A percentile compares a stretch with the other conserved stretches of the same genome.
Evolutionary conservation across 2,888 invertebrate genomes (phyloP).

Genomic region (Ariolimax columbianus): DNA sequence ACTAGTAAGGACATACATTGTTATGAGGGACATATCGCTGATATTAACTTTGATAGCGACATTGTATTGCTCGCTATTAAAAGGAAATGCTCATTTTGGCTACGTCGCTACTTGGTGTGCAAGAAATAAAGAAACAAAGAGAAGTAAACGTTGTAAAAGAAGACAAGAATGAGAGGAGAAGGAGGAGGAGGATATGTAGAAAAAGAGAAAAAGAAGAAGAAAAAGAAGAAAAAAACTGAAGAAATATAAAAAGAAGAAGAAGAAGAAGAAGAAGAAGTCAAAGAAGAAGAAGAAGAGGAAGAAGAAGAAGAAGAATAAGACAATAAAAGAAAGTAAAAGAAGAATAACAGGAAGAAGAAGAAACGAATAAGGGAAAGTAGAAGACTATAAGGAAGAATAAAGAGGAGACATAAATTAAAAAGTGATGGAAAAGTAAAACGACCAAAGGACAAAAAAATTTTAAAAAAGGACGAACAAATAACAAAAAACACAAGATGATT

Average conservation of each 20-base stretch:
- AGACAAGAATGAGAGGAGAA: too few relatives aligned
- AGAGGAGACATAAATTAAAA: background rate
- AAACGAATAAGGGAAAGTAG: background rate
- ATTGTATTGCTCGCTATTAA: too few relatives aligned
- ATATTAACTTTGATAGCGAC: too few relatives aligned
- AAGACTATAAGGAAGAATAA: slow-evolving; percentile 4
- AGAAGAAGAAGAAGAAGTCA: slow-evolving; percentile 2
- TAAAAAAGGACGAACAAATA: too few relatives aligned
- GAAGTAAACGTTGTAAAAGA: too few relatives aligned
- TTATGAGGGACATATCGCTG: too few relatives aligned
- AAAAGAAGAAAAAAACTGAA: slow-evolving; percentile 14
- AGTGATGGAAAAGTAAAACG: background rate
- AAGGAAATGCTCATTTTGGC: too few relatives aligned
- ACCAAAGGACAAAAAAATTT: background rate
- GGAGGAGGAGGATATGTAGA: background rate
- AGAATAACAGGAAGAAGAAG: background rate
- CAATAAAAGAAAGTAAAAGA: background rate
- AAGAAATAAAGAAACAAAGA: too few relatives aligned
- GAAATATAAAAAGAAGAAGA: background rate
- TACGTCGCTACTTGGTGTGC: too few relatives aligned
- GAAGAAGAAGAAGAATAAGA: background rate
- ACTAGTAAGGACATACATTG: too few relatives aligned
- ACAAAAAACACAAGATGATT: background rate
- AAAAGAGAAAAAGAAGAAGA: background rate
- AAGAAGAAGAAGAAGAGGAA: slow-evolving; percentile 4